phyloP scores from a whole-genome alignment of 1,140 invertebrate species.

The Bombyx mandarina region DNA sequence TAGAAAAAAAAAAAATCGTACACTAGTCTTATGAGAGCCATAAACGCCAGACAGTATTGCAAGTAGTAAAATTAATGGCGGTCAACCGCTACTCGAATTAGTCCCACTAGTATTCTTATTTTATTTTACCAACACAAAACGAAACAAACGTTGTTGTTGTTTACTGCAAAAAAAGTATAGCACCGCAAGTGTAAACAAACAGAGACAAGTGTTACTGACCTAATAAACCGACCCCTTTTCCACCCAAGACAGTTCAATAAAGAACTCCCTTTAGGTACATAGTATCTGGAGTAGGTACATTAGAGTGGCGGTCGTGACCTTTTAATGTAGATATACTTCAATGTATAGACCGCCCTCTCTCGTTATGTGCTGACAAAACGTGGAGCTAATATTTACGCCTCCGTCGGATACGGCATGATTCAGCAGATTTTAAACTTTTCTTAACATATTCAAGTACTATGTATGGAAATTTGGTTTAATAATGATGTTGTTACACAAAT shows the following conservation, averaged over 20 bases:
- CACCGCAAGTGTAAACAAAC: conserved; percentile 48
- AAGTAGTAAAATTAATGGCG: too few species aligned
- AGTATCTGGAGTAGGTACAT: conserved; percentile 56
- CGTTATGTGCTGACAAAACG: conserved; percentile 40
- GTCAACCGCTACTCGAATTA: too few species aligned
- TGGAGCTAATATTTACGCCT: conserved; percentile 41
- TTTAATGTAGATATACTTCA: conserved; percentile 54
- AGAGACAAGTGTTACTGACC: conserved; percentile 66
- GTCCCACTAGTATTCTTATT: too few species aligned
- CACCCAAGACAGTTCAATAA: conserved; percentile 66
- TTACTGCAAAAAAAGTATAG: neutral
- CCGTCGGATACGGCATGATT: conserved; percentile 10
- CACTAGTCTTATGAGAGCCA: too few species aligned
- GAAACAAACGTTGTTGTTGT: neutral
- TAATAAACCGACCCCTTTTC: conserved; percentile 67
- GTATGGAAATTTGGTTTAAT: too few species aligned
- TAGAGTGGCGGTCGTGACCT: conserved; percentile 65
- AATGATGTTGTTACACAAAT: too few species aligned
- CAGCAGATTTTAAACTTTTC: neutral
- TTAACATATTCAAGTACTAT: too few species aligned
- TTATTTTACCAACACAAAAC: too few species aligned
- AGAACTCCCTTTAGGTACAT: conserved; percentile 65
- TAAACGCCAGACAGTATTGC: too few species aligned
- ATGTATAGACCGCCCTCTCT: conserved; percentile 46
- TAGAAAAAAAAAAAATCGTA: too few species aligned